Evolutionary conservation across 2,888 invertebrate species (phyloP).

Genomic region (Hoplodrina ambigua): DNA sequence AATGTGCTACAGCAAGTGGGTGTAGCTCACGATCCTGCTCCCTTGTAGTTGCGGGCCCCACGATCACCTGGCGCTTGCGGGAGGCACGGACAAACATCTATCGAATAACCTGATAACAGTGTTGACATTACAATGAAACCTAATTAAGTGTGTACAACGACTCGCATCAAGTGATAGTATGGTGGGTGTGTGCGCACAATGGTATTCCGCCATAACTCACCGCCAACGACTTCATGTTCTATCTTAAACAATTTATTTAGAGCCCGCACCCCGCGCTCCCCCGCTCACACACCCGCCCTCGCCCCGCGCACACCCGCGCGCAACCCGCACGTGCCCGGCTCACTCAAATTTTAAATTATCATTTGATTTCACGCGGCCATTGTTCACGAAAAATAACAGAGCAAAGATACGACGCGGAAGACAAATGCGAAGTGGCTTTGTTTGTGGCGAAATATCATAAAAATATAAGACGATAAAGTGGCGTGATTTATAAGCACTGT

Average conservation of each 20-base stretch:
- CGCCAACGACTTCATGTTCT: slow-evolving; percentile 68
- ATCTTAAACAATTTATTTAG: slow-evolving; percentile 78
- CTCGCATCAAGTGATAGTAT: slow-evolving; percentile 29
- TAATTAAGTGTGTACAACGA: slow-evolving; percentile 32
- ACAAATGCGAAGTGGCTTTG: slow-evolving; percentile 83
- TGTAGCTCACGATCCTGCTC: not conserved
- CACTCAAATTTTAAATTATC: slow-evolving; percentile 82
- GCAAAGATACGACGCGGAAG: slow-evolving; percentile 75
- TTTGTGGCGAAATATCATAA: slow-evolving; percentile 82
- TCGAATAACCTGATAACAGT: not conserved
- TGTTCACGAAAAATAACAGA: slow-evolving; percentile 79
- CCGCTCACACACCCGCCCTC: slow-evolving; percentile 40
- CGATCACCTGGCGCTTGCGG: not conserved
- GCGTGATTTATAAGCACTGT: slow-evolving; percentile 74
- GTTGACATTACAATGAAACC: not conserved
- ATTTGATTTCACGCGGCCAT: slow-evolving; percentile 79
- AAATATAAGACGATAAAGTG: slow-evolving; percentile 83
- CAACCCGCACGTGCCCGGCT: slow-evolving; percentile 44
- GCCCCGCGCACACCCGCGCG: slow-evolving; percentile 16
- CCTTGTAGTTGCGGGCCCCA: not conserved
- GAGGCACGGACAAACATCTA: not conserved
- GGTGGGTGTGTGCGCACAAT: slow-evolving; percentile 39
- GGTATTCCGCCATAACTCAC: slow-evolving; percentile 68
- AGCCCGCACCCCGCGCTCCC: slow-evolving; percentile 21
- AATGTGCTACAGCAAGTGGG: no score